Percentiles rank a stretch among this genome's conserved stretches.
Conservation (phyloP, 2,113 vertebrate species). For the human region GRCh38 chr6:152670001-152670500, state of each 20-base stretch:
- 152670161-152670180: neutral
- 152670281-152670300: neutral
- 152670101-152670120: neutral
- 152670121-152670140: neutral
- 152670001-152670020: neutral
- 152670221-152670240: neutral
- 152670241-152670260: neutral
- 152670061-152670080: neutral
- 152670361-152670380: neutral
- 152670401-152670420: neutral
- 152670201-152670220: neutral
- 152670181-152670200: neutral
- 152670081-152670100: slow-evolving; percentile 16
- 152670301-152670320: neutral
- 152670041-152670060: neutral
- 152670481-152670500: neutral
- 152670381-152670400: neutral
- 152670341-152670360: neutral
- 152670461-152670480: neutral
- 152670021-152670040: neutral
- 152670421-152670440: neutral
- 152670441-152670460: neutral
- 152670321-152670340: neutral
- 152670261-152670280: neutral
- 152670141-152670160: neutral